Conservation (phyloP, 2,797 vertebrate species). For the Poecilia velifera region DNA sequence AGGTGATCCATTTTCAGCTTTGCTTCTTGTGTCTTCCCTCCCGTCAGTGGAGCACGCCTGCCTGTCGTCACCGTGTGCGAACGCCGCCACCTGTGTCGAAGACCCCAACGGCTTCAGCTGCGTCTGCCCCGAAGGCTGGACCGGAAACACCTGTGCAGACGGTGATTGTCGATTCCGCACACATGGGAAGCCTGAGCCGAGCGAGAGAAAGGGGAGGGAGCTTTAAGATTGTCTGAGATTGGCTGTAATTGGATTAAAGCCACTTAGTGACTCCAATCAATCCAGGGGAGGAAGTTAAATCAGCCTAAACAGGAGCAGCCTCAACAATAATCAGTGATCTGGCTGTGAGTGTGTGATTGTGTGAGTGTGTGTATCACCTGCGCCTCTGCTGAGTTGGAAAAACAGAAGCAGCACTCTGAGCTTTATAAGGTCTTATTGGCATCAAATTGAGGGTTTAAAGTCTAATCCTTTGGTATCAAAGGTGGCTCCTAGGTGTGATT, state of each 20-base stretch:
- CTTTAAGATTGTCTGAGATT: conserved; percentile 49
- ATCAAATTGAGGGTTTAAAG: conserved; percentile 12
- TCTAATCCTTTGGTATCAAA: not conserved
- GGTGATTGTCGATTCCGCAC: conserved; percentile 64
- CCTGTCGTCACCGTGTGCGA: conserved; percentile 79
- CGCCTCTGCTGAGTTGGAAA: conserved; percentile 14
- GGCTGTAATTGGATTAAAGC: conserved; percentile 60
- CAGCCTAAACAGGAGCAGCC: conserved; percentile 57
- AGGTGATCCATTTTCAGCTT: not conserved
- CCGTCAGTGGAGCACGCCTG: conserved; percentile 82
- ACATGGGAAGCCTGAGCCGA: conserved; percentile 18
- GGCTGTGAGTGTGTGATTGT: conserved; percentile 9
- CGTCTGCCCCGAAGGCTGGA: conserved; percentile 77
- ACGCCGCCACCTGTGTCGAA: conserved; percentile 80
- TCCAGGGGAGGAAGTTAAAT: conserved; percentile 63
- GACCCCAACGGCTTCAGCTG: conserved; percentile 79
- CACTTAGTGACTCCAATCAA: conserved; percentile 63
- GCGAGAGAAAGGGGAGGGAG: conserved; percentile 17
- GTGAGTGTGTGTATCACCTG: not conserved
- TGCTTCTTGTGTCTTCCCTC: conserved; percentile 7
- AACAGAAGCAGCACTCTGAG: conserved; percentile 7
- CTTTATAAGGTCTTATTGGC: not conserved
- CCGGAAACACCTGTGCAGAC: conserved; percentile 77
- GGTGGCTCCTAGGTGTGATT: not conserved
- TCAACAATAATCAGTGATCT: conserved; percentile 52